A percentile compares a stretch with the other conserved stretches of the same genome.
These are phyloP conservation scores for Heterohyrax brucei DNA, from an alignment of 2,797 vertebrate species.

Conservation along the genomic window DNA sequence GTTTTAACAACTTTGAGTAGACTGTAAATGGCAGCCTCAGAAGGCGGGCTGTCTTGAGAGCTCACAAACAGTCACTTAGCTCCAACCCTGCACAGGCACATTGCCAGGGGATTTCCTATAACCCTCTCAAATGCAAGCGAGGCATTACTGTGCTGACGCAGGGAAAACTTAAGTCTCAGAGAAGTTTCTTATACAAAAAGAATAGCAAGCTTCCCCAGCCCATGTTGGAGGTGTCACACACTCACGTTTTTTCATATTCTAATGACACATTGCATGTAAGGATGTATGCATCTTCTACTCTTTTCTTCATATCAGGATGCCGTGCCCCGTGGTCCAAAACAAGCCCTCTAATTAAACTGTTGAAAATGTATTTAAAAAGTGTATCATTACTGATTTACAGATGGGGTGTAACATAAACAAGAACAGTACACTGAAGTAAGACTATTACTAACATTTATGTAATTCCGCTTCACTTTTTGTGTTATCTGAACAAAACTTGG, in stretches of 20 bases:
- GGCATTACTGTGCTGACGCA: not conserved
- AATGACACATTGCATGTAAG: conserved; percentile 98
- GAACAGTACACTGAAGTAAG: not conserved
- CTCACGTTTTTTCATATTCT: conserved; percentile 98
- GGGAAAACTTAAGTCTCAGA: not conserved
- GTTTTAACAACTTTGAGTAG: not conserved
- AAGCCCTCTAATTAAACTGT: conserved; percentile 96
- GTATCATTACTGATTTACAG: not conserved
- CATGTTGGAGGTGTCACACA: not conserved
- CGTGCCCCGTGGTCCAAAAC: conserved; percentile 98
- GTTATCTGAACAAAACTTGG: not conserved
- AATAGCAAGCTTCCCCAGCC: not conserved
- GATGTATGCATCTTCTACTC: conserved; percentile 96
- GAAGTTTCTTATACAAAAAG: not conserved
- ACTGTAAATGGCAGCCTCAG: not conserved
- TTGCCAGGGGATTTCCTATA: not conserved
- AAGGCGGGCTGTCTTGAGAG: not conserved
- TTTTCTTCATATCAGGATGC: conserved; percentile 99
- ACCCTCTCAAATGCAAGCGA: not conserved
- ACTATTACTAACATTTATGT: not conserved
- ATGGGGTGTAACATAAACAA: not conserved
- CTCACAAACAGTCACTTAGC: not conserved
- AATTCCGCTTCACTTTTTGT: not conserved
- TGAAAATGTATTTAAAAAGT: not conserved
- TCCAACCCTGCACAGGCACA: not conserved